These are phyloP conservation scores for Abramis brama DNA, from an alignment of 2,113 vertebrate species.

Conservation along the genomic window DNA sequence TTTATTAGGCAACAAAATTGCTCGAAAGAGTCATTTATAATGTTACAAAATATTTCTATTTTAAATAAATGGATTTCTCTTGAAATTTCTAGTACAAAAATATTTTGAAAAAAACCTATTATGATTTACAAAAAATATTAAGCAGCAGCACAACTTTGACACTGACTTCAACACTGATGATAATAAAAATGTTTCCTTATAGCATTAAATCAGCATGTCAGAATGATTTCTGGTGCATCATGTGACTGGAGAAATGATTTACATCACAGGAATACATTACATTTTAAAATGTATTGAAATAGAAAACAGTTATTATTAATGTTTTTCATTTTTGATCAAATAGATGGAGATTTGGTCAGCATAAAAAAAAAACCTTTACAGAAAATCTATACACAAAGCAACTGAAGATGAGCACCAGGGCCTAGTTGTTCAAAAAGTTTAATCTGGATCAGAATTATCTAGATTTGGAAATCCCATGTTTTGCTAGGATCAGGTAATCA, in stretches of 20 bases:
- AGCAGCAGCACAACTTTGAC: background rate
- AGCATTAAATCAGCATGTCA: too few species aligned
- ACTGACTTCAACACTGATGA: too few species aligned
- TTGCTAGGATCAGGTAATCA: too few species aligned
- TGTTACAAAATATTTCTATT: too few species aligned
- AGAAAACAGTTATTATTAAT: background rate
- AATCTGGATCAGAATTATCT: too few species aligned
- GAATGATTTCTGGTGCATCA: too few species aligned
- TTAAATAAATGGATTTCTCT: background rate
- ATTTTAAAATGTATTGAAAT: background rate
- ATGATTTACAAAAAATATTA: background rate
- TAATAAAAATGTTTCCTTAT: too few species aligned
- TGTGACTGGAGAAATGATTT: background rate
- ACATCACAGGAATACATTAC: background rate
- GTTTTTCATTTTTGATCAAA: background rate
- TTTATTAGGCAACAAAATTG: background rate
- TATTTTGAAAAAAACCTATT: background rate
- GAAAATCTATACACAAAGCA: background rate
- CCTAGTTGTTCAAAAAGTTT: too few species aligned
- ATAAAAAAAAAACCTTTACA: too few species aligned
- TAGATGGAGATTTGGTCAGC: background rate
- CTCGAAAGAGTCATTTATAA: background rate
- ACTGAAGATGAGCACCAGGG: background rate
- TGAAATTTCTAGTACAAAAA: background rate
- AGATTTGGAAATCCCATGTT: too few species aligned